phyloP scores from a whole-genome alignment of 2,113 vertebrate genomes.

The Neoarius graeffei region DNA sequence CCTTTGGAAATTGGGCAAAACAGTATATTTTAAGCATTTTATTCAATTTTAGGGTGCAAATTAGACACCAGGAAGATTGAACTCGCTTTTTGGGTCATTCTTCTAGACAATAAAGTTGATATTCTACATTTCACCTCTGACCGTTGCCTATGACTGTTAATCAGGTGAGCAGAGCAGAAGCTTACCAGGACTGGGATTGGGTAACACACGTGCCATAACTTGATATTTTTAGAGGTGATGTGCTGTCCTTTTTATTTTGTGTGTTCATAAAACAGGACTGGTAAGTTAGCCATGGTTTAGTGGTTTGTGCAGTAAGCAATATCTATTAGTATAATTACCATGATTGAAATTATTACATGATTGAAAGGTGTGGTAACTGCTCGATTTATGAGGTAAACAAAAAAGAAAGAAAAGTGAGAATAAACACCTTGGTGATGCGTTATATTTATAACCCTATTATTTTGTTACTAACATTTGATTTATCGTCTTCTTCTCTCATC shows the following conservation, averaged over 20 bases:
- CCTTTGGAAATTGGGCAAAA: no score
- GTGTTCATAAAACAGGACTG: background rate
- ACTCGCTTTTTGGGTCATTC: no score
- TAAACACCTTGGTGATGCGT: background rate
- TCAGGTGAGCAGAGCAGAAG: background rate
- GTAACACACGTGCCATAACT: background rate
- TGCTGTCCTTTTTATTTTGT: background rate
- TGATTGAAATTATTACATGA: background rate
- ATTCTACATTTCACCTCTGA: no score
- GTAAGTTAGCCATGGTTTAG: background rate
- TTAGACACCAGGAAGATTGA: no score
- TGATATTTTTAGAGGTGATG: slow-evolving; percentile 1
- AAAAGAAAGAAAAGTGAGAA: background rate
- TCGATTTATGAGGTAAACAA: background rate
- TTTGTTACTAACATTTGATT: background rate
- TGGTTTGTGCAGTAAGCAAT: background rate
- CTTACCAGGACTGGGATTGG: background rate
- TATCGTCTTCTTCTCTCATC: background rate
- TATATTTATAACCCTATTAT: background rate
- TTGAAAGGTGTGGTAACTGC: background rate
- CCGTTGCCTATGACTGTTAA: no score
- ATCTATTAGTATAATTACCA: background rate
- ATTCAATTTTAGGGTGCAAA: no score
- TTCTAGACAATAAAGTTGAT: no score
- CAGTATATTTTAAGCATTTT: no score